These are phyloP conservation scores for Danaus plexippus DNA, from an alignment of 1,140 invertebrate species.

Conservation along the genomic window DNA sequence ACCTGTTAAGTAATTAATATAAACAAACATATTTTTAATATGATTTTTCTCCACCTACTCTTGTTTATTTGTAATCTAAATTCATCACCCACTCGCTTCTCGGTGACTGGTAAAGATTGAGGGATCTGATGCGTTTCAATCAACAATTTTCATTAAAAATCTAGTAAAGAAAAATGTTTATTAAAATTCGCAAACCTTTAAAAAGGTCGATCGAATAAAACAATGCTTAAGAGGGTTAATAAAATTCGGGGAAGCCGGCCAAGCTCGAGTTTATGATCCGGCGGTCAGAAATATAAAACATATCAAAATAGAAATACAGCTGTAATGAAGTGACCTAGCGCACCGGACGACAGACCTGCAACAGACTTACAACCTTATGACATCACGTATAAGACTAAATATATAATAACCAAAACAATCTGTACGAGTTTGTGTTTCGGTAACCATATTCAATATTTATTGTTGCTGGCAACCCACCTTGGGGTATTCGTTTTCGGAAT, in stretches of 20 bases:
- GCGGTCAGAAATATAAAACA: constrained; percentile 42
- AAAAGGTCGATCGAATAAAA: constrained; percentile 1
- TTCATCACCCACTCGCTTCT: too few species aligned
- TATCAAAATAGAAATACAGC: constrained; percentile 30
- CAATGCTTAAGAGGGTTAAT: constrained; percentile 14
- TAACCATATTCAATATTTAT: constrained; percentile 23
- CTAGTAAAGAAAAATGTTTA: too few species aligned
- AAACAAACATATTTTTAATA: too few species aligned
- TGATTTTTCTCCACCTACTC: too few species aligned
- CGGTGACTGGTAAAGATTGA: too few species aligned
- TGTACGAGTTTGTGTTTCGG: constrained; percentile 16
- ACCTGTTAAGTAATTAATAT: too few species aligned
- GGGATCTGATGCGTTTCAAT: too few species aligned
- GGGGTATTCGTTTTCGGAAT: constrained; percentile 13
- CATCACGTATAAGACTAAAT: neutral
- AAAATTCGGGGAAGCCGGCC: constrained; percentile 31
- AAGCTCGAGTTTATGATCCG: constrained; percentile 33
- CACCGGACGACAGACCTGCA: constrained; percentile 1
- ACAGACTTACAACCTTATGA: neutral
- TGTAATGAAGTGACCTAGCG: constrained; percentile 28
- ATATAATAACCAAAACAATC: neutral
- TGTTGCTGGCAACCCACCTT: constrained; percentile 19
- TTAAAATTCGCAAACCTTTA: constrained; percentile 3
- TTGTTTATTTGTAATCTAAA: too few species aligned
- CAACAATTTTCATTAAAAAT: too few species aligned